A percentile compares a stretch with the other conserved stretches of the same genome.
Conservation (phyloP, 1,140 invertebrate genomes). For the Acromyrmex heyeri region DNA sequence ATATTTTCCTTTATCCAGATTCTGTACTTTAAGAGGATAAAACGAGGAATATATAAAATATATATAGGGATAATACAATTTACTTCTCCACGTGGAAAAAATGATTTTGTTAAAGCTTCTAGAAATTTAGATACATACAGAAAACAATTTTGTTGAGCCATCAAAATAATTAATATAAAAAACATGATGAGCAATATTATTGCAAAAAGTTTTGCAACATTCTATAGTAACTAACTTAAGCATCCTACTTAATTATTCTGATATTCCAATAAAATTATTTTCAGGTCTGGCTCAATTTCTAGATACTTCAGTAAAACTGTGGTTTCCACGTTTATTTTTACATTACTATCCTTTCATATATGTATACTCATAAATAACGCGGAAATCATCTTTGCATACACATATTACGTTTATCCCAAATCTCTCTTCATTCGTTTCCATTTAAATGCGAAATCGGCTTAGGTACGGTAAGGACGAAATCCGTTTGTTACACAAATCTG, state of each 20-base stretch:
- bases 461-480: not conserved
- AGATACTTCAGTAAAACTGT: no score
- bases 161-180: no score
- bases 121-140: no score
- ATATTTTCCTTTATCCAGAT: not conserved
- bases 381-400: not conserved
- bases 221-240: no score
- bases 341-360: not conserved
- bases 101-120: no score
- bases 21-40: not conserved
- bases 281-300: no score
- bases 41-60: not conserved
- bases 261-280: no score
- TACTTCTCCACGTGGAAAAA: not conserved
- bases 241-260: no score
- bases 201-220: no score
- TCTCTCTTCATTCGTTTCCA: not conserved
- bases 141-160: no score
- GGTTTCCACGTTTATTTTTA: not conserved
- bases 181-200: no score
- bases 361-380: not conserved
- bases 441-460: not conserved
- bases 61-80: no score
- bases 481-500: constrained; percentile 18
- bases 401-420: not conserved